Conservation (phyloP, 2,888 invertebrate species). For the Aquatica leii region DNA sequence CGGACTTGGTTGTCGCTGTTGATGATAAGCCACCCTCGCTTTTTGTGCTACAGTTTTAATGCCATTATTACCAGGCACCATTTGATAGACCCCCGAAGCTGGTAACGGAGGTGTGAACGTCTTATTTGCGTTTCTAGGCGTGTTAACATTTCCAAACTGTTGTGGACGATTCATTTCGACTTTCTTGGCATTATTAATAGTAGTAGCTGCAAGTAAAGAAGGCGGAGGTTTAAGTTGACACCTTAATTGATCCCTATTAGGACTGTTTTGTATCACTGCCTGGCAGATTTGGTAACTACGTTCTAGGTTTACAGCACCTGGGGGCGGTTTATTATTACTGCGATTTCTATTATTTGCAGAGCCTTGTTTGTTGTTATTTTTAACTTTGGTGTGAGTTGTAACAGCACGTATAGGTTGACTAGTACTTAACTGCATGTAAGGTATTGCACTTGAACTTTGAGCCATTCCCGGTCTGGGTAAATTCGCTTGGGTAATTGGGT, state of each 20-base stretch:
- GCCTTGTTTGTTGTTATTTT: slow-evolving; percentile 51
- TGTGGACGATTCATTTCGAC: slow-evolving; percentile 54
- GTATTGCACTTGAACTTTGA: slow-evolving; percentile 62
- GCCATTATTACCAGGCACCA: slow-evolving; percentile 58
- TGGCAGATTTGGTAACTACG: slow-evolving; percentile 95
- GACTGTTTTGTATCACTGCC: slow-evolving; percentile 93
- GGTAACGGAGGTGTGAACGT: slow-evolving; percentile 60
- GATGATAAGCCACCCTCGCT: slow-evolving; percentile 61
- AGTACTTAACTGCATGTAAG: slow-evolving; percentile 63
- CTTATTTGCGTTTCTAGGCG: slow-evolving; percentile 55
- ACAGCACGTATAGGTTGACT: slow-evolving; percentile 63
- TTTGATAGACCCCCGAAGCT: slow-evolving; percentile 50
- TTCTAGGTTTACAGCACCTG: slow-evolving; percentile 91
- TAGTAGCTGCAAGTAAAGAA: slow-evolving; percentile 69
- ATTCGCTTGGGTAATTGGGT: slow-evolving; percentile 36
- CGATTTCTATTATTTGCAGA: slow-evolving; percentile 61
- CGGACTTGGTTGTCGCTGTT: slow-evolving; percentile 66
- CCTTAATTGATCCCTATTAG: slow-evolving; percentile 85
- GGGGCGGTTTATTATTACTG: slow-evolving; percentile 78
- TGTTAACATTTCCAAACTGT: slow-evolving; percentile 60
- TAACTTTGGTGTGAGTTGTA: slow-evolving; percentile 59
- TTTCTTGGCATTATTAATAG: slow-evolving; percentile 52
- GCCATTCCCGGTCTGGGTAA: slow-evolving; percentile 52
- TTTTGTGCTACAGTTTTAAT: slow-evolving; percentile 58
- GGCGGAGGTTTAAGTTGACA: slow-evolving; percentile 88